These are phyloP conservation scores for Aphidius gifuensis DNA, from an alignment of 1,140 invertebrate species.

Conservation along the genomic window DNA sequence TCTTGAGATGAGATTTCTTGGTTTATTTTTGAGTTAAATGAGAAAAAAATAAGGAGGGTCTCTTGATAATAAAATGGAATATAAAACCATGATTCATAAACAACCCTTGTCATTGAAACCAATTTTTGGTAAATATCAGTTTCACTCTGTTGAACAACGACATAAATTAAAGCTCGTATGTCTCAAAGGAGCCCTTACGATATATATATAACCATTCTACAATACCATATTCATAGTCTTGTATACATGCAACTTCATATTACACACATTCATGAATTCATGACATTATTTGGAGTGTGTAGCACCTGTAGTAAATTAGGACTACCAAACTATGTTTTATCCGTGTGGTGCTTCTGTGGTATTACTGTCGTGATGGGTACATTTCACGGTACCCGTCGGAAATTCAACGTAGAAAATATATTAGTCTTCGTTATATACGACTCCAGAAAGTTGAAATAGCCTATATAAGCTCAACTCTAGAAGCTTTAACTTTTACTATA, in stretches of 20 bases:
- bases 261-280: constrained; percentile 7
- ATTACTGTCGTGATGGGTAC: constrained; percentile 25
- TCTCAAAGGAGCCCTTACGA: constrained; percentile 24
- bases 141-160: constrained; percentile 16
- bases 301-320: constrained; percentile 49
- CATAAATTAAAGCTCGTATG: constrained; percentile 28
- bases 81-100: no score
- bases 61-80: background rate
- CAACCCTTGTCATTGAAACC: background rate
- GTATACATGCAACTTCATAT: no score
- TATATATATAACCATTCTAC: background rate
- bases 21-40: no score
- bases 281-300: constrained; percentile 33
- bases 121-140: constrained; percentile 26
- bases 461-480: constrained; percentile 15
- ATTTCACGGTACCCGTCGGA: constrained; percentile 2
- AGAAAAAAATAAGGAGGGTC: no score
- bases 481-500: constrained; percentile 22
- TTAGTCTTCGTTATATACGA: constrained; percentile 24
- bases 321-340: constrained; percentile 43
- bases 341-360: constrained; percentile 28
- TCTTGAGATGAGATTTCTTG: no score
- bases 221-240: no score
- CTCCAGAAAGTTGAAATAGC: constrained; percentile 15
- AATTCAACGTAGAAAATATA: constrained; percentile 21